A percentile compares a stretch with the other conserved stretches of the same genome.
Conservation (phyloP, 2,888 invertebrate genomes). For the Biston stratarius region DNA sequence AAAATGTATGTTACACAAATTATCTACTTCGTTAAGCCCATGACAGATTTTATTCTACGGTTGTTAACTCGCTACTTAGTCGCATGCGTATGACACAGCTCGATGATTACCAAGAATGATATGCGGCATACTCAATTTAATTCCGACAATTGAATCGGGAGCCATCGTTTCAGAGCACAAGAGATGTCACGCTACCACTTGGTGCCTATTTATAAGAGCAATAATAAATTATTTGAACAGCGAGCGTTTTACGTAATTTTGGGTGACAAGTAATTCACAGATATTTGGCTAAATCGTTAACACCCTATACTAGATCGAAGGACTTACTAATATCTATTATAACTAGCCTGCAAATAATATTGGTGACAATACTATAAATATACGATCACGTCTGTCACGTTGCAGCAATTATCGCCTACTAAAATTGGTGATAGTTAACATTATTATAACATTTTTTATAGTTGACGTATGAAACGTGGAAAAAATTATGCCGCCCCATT, state of each 20-base stretch:
- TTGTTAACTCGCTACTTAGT: slow-evolving; percentile 25
- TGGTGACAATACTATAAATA: slow-evolving; percentile 25
- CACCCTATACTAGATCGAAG: slow-evolving; percentile 25
- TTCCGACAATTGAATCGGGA: slow-evolving; percentile 68
- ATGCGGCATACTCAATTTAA: slow-evolving; percentile 69
- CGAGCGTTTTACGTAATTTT: slow-evolving; percentile 14
- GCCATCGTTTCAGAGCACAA: slow-evolving; percentile 41
- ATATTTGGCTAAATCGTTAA: slow-evolving; percentile 39
- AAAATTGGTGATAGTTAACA: slow-evolving; percentile 10
- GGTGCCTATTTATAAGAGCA: slow-evolving; percentile 13
- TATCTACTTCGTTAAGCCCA: slow-evolving; percentile 20
- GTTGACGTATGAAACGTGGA: no score
- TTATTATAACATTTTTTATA: neutral
- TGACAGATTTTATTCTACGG: slow-evolving; percentile 31
- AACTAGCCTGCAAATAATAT: slow-evolving; percentile 14
- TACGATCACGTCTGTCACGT: slow-evolving; percentile 17
- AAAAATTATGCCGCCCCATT: no score
- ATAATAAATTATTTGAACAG: slow-evolving; percentile 32
- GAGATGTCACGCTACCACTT: slow-evolving; percentile 33
- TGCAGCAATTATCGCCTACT: slow-evolving; percentile 4
- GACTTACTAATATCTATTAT: slow-evolving; percentile 11
- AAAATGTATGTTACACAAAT: slow-evolving; percentile 17
- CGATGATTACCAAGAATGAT: slow-evolving; percentile 63
- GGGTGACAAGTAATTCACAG: slow-evolving; percentile 29
- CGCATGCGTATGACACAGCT: slow-evolving; percentile 45